These are phyloP conservation scores for Odontocerum albicorne DNA, from an alignment of 2,888 invertebrate species.

Conservation along the genomic window DNA sequence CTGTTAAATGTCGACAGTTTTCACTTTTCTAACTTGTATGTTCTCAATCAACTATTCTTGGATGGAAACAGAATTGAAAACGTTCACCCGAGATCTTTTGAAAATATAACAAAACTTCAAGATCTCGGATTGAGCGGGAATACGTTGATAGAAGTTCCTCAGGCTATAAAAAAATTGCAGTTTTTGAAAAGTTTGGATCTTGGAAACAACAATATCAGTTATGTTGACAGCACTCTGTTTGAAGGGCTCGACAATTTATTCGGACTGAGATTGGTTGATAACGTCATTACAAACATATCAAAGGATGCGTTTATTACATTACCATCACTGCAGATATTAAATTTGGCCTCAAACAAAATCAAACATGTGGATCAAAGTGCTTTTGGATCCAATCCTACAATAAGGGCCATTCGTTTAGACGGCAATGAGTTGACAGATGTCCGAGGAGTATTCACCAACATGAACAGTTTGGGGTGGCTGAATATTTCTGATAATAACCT, in stretches of 20 bases:
- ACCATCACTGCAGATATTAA: slow-evolving; percentile 74
- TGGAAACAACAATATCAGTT: slow-evolving; percentile 77
- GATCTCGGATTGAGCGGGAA: slow-evolving; percentile 78
- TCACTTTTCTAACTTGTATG: slow-evolving; percentile 73
- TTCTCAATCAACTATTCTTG: slow-evolving; percentile 71
- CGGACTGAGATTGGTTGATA: slow-evolving; percentile 77
- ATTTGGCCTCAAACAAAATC: slow-evolving; percentile 79
- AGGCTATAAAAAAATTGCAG: slow-evolving; percentile 68
- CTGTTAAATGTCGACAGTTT: slow-evolving; percentile 68
- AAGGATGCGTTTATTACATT: slow-evolving; percentile 72
- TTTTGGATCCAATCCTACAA: slow-evolving; percentile 71
- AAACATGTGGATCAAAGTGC: slow-evolving; percentile 76
- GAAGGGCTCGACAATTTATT: slow-evolving; percentile 73
- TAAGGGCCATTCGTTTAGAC: slow-evolving; percentile 76
- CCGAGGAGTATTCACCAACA: slow-evolving; percentile 74
- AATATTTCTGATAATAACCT: slow-evolving; percentile 81
- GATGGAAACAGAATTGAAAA: slow-evolving; percentile 73
- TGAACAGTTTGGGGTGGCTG: slow-evolving; percentile 74
- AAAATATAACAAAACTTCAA: slow-evolving; percentile 75
- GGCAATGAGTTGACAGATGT: slow-evolving; percentile 77
- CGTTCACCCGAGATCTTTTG: slow-evolving; percentile 71
- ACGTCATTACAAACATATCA: slow-evolving; percentile 75
- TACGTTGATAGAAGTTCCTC: slow-evolving; percentile 68
- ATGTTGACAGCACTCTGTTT: slow-evolving; percentile 71
- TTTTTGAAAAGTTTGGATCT: slow-evolving; percentile 77